A percentile compares a stretch with the other conserved stretches of the same genome.
Conservation (phyloP, 2,113 vertebrate genomes). For the Silurus asotus region DNA sequence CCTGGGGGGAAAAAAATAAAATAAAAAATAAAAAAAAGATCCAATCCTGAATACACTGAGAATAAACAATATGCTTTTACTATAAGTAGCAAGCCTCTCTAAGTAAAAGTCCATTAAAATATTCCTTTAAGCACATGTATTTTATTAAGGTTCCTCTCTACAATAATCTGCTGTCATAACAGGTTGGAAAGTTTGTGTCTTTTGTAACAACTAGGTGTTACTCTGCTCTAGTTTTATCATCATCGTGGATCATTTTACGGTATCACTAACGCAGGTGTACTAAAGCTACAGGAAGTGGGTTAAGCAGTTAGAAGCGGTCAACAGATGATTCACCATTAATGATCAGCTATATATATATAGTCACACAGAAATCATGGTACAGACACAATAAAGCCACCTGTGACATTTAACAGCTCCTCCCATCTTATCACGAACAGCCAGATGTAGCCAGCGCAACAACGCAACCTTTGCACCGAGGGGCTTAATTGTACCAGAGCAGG, state of each 20-base stretch:
- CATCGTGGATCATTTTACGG: no score
- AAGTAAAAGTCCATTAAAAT: no score
- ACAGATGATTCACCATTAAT: conserved; percentile 10
- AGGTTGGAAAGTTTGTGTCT: no score
- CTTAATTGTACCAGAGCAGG: conserved; percentile 21
- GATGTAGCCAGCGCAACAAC: conserved; percentile 37
- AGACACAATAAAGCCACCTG: conserved; percentile 41
- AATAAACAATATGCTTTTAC: no score
- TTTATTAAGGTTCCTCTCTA: no score
- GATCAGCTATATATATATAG: not conserved
- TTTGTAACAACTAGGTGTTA: no score
- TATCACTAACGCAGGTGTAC: not conserved
- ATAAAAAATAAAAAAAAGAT: not conserved
- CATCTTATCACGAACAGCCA: conserved; percentile 56
- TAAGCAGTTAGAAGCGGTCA: not conserved
- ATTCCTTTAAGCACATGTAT: no score
- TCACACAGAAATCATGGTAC: not conserved
- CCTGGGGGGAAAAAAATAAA: conserved; percentile 48
- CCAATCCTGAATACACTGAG: no score
- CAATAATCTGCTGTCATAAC: no score
- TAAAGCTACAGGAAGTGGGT: not conserved
- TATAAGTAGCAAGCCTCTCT: no score
- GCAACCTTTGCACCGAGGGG: conserved; percentile 9
- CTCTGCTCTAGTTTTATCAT: no score
- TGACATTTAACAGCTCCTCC: conserved; percentile 13